Conservation (phyloP, 2,797 vertebrate genomes). For the Enteromius viviparus region DNA sequence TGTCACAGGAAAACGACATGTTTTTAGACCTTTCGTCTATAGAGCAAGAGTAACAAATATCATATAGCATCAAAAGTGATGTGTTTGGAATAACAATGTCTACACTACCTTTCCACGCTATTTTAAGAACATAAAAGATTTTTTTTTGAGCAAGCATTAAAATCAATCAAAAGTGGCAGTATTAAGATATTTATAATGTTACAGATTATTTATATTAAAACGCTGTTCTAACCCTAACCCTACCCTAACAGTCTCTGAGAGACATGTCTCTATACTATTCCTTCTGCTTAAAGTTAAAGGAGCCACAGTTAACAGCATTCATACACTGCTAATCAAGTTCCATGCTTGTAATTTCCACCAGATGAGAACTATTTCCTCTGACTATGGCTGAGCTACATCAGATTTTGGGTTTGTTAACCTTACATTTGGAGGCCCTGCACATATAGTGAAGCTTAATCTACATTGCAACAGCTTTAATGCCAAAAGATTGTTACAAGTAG, state of each 20-base stretch:
- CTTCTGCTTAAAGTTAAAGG: slow-evolving; percentile 50
- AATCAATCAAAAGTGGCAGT: background rate
- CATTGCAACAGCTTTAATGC: slow-evolving; percentile 39
- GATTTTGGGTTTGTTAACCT: slow-evolving; percentile 69
- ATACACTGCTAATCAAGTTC: slow-evolving; percentile 69
- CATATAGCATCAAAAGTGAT: background rate
- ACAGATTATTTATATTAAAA: background rate
- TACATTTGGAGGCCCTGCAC: slow-evolving; percentile 47
- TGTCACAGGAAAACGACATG: background rate
- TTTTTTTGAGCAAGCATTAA: background rate
- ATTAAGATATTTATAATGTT: background rate
- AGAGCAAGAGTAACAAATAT: background rate
- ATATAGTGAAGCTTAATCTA: slow-evolving; percentile 48
- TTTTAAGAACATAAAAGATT: too few species aligned
- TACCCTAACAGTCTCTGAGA: too few species aligned
- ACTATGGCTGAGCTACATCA: slow-evolving; percentile 60
- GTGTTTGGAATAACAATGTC: slow-evolving; percentile 14
- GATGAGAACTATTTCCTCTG: slow-evolving; percentile 74
- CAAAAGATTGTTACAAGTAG: slow-evolving; percentile 30
- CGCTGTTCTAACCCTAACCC: too few species aligned
- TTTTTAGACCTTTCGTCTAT: background rate
- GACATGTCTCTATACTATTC: background rate
- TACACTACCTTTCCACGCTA: background rate
- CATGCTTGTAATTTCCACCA: slow-evolving; percentile 71
- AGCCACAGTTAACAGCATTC: slow-evolving; percentile 61